Conservation (phyloP, 2,888 invertebrate species). For the Taenaris catops region DNA sequence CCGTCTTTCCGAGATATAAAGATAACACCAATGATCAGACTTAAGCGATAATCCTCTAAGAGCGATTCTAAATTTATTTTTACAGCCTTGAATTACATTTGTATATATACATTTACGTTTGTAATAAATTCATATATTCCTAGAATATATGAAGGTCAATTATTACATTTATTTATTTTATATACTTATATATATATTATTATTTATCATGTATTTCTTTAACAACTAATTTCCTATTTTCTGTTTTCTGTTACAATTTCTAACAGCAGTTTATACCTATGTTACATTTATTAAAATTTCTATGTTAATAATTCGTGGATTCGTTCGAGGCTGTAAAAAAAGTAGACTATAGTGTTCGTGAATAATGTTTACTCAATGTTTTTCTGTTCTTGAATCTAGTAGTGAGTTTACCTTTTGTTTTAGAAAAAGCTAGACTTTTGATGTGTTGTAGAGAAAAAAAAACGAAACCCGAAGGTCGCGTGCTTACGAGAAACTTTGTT, state of each 20-base stretch:
- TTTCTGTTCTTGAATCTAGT: constrained; percentile 41
- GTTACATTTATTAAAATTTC: not conserved
- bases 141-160: constrained; percentile 18
- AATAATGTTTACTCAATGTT: constrained; percentile 39
- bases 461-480: constrained; percentile 39
- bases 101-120: not conserved
- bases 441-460: constrained; percentile 55
- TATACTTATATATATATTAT: too few species aligned
- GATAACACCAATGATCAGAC: constrained; percentile 68
- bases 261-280: constrained; percentile 7
- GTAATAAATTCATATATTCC: constrained; percentile 14
- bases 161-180: too few species aligned
- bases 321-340: constrained; percentile 43
- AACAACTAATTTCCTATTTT: too few species aligned
- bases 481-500: constrained; percentile 48
- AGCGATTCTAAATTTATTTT: constrained; percentile 52
- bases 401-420: constrained; percentile 41
- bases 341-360: constrained; percentile 46
- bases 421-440: constrained; percentile 67
- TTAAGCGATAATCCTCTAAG: constrained; percentile 56
- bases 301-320: constrained; percentile 9
- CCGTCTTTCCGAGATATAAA: constrained; percentile 48
- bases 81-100: constrained; percentile 43
- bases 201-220: too few species aligned
- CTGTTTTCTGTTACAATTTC: too few species aligned